phyloP scores from a whole-genome alignment of 2,888 invertebrate genomes.

The Oeneis ivallda region DNA sequence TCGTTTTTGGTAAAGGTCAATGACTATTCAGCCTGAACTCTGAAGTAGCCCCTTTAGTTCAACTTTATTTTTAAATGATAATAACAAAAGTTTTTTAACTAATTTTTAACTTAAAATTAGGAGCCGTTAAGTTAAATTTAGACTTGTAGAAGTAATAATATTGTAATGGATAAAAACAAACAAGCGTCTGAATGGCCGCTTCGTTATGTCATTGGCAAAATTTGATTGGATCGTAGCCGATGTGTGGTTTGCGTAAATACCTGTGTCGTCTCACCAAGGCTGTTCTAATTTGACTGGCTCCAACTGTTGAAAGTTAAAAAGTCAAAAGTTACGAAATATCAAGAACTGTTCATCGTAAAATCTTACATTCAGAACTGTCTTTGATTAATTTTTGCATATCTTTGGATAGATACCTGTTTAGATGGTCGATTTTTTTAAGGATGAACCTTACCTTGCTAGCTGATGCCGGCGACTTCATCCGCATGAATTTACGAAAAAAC shows the following conservation, averaged over 20 bases:
- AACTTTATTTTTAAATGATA: too few species aligned
- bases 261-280: slow-evolving; percentile 42
- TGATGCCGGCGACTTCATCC: too few species aligned
- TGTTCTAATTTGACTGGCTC: slow-evolving; percentile 42
- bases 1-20: too few species aligned
- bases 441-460: too few species aligned
- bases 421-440: too few species aligned
- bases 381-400: slow-evolving; percentile 4
- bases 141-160: neutral
- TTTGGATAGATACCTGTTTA: too few species aligned
- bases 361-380: neutral
- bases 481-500: too few species aligned
- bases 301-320: slow-evolving; percentile 21
- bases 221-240: slow-evolving; percentile 35
- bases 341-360: slow-evolving; percentile 9
- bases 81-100: too few species aligned
- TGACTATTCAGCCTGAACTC: too few species aligned
- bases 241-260: slow-evolving; percentile 45
- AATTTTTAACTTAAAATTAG: neutral
- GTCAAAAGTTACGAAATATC: slow-evolving; percentile 18
- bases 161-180: slow-evolving; percentile 31
- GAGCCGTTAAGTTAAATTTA: neutral
- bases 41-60: too few species aligned
- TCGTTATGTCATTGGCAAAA: slow-evolving; percentile 37
- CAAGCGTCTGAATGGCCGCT: slow-evolving; percentile 23